Evolutionary conservation across 1,140 invertebrate genomes (phyloP).

Genomic region (Drosophila bipectinata): DNA sequence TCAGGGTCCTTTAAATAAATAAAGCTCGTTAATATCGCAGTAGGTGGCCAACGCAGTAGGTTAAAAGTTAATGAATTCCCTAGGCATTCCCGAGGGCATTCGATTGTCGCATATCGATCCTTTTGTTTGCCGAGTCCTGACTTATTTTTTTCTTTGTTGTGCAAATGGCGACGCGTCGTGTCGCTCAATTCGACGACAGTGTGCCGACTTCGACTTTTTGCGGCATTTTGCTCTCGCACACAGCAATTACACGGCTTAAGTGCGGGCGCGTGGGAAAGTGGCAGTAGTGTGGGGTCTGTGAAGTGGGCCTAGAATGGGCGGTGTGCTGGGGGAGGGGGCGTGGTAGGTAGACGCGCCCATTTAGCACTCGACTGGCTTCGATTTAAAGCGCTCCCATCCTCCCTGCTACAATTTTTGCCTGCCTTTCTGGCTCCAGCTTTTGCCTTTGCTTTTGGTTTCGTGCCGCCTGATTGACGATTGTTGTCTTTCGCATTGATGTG

Average conservation of each 20-base stretch:
- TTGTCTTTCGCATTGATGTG: slow-evolving; percentile 28
- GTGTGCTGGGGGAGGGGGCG: slow-evolving; percentile 7
- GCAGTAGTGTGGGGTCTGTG: not conserved
- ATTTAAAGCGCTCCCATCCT: slow-evolving; percentile 53
- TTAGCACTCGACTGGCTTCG: slow-evolving; percentile 54
- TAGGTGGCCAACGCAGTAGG: not conserved
- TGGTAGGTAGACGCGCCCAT: slow-evolving; percentile 30
- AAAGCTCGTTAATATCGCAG: slow-evolving; percentile 7
- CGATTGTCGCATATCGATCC: slow-evolving; percentile 22
- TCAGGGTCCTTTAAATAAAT: slow-evolving; percentile 1
- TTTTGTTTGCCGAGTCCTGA: not conserved
- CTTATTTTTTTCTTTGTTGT: slow-evolving; percentile 17
- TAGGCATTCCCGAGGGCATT: slow-evolving; percentile 16
- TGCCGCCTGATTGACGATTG: slow-evolving; percentile 44
- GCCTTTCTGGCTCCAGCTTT: slow-evolving; percentile 3
- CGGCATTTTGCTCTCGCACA: slow-evolving; percentile 36
- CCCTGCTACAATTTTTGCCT: not conserved
- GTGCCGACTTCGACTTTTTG: slow-evolving; percentile 54
- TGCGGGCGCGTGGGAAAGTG: slow-evolving; percentile 26
- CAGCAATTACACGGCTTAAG: slow-evolving; percentile 63
- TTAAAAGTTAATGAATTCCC: not conserved
- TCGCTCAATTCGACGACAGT: slow-evolving; percentile 37
- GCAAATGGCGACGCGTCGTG: slow-evolving; percentile 45
- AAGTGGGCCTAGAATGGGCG: not conserved
- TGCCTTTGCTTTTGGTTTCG: slow-evolving; percentile 1